Evolutionary conservation across 1,140 invertebrate genomes (phyloP).

Genomic region (Grapholita molesta): DNA sequence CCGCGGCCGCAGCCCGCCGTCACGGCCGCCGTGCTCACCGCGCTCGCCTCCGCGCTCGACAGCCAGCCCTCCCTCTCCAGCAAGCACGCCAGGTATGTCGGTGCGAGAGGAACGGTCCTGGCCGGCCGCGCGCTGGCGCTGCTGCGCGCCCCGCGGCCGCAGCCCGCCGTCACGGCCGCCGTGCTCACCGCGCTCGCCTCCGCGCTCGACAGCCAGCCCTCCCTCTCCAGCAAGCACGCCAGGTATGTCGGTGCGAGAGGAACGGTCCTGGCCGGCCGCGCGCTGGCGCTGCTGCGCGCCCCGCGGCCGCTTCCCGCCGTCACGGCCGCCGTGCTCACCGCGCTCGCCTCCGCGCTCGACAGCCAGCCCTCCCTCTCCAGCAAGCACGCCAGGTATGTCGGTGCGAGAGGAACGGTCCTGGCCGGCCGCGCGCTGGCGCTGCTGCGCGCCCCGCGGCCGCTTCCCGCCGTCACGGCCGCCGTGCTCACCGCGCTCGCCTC

Average conservation of each 20-base stretch:
- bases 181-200: constrained; percentile 37
- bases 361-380: constrained; percentile 31
- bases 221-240: constrained; percentile 24
- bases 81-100: constrained; percentile 32
- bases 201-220: constrained; percentile 39
- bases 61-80: constrained; percentile 31
- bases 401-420: constrained; percentile 59
- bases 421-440: constrained; percentile 65
- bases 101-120: constrained; percentile 59
- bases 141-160: constrained; percentile 36
- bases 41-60: constrained; percentile 38
- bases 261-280: constrained; percentile 67
- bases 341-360: constrained; percentile 38
- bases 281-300: constrained; percentile 52
- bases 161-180: constrained; percentile 54
- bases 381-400: constrained; percentile 32
- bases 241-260: constrained; percentile 36
- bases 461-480: constrained; percentile 54
- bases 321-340: constrained; percentile 45
- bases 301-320: constrained; percentile 47
- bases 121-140: constrained; percentile 65
- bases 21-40: constrained; percentile 45
- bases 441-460: constrained; percentile 36
- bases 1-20: constrained; percentile 47
- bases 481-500: constrained; percentile 37